Base-by-base conservation (phyloP, 1,140 invertebrate species). In the Reticulitermes speratus region DNA sequence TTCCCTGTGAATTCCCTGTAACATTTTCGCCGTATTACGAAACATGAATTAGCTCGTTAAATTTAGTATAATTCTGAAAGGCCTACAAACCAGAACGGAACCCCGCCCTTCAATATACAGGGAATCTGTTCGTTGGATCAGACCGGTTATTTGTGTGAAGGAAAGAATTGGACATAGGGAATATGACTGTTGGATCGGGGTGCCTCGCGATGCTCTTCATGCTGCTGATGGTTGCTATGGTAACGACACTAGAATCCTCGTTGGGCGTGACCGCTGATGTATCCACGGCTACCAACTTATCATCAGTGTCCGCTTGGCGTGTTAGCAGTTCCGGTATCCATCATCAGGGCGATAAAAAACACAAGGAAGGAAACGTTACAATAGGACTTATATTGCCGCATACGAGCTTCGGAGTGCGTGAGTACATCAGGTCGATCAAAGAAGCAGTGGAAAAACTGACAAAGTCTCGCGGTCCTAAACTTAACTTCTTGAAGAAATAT, bases 391-490 rank as follows among this genome's bases (percentile, higher is more conserved):
- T 95, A 55, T 90, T 95, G 87, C 95, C 95, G 0, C 92, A 95
- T 87, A 95, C 94, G 9, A 94, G 91, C 88, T 95, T 95, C 87
- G 92, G 93, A 0, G 92, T 92, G 75, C 92, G 96, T 0, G 94
- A 95, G 87, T 96, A 96, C 89, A 93, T 93, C 84, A 92, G 93
- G 81, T 94, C 95, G 16, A 94, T 96, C 82, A 94, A 94, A 87
- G 93, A 92, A 55, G 94, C 94, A 7, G 92, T 96, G 23, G 90
- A 91, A 11, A 92, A 92, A 14, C 89, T 96, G 8, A 92, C 93
- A 69, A 94, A 93, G 89, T 92, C 92, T 12, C 92, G 92, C 84
- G 90, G 92, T 69, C 90, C 88, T n/a, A 93, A 92, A 87, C 91
- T 94, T 86, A 92, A 91, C 87, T 95, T 95, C 90, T 89, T 95